Conservation (phyloP, 2,888 invertebrate species). For the Hypselothyrea guttata region DNA sequence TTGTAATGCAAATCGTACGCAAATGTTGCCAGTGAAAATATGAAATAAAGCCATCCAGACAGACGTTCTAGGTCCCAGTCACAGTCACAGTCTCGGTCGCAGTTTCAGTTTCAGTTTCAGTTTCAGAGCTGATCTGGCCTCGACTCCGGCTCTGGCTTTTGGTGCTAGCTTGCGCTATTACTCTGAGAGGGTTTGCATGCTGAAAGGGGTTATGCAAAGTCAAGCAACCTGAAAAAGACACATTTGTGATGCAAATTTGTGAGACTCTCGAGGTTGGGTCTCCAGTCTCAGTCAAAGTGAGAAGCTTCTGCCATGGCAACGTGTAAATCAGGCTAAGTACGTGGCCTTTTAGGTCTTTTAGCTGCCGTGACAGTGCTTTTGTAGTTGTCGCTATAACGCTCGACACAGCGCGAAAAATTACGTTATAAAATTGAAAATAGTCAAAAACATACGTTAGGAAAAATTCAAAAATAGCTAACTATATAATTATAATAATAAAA, state of each 20-base stretch:
- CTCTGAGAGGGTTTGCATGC: slow-evolving; percentile 51
- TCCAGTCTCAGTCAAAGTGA: neutral
- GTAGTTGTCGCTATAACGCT: slow-evolving; percentile 9
- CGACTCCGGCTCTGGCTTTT: slow-evolving; percentile 2
- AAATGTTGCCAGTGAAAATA: slow-evolving; percentile 71
- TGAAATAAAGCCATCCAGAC: slow-evolving; percentile 59
- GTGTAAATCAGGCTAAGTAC: slow-evolving; percentile 77
- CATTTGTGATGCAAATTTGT: slow-evolving; percentile 74
- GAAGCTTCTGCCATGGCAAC: slow-evolving; percentile 54
- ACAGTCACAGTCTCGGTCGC: neutral
- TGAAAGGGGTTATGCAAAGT: slow-evolving; percentile 75
- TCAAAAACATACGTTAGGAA: no score
- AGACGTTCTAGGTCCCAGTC: neutral
- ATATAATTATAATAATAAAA: no score
- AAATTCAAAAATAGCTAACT: no score
- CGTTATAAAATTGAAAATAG: no score
- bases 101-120: slow-evolving; percentile 6
- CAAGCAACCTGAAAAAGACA: slow-evolving; percentile 78
- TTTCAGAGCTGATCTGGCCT: neutral
- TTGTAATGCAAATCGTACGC: slow-evolving; percentile 73
- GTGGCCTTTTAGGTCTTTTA: slow-evolving; percentile 73
- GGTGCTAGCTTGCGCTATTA: slow-evolving; percentile 33
- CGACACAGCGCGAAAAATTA: no score
- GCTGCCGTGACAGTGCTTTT: slow-evolving; percentile 52
- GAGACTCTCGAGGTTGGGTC: slow-evolving; percentile 32